Conservation (phyloP, 2,113 vertebrate genomes). For the Oryzias celebensis region DNA sequence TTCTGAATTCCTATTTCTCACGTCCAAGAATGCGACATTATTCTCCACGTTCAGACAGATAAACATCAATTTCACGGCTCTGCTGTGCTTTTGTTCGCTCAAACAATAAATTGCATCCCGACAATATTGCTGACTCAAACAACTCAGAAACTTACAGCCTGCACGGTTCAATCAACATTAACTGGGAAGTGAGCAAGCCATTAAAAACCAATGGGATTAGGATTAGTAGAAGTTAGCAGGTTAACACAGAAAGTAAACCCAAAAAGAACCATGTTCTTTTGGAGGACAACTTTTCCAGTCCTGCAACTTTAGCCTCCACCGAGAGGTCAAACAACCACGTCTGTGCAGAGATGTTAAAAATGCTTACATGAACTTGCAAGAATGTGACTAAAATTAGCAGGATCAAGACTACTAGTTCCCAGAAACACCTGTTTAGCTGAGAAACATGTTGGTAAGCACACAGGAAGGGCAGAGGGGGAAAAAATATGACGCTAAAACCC, state of each 20-base stretch:
- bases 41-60: slow-evolving; percentile 6
- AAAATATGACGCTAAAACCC: slow-evolving; percentile 52
- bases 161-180: slow-evolving; percentile 5
- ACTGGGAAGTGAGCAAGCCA: slow-evolving; percentile 3
- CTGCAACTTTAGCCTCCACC: slow-evolving; percentile 9
- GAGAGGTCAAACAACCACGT: slow-evolving; percentile 5
- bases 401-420: too few relatives aligned
- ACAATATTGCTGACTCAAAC: slow-evolving; percentile 13
- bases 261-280: slow-evolving; percentile 22
- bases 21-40: slow-evolving; percentile 5
- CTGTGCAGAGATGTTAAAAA: neutral
- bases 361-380: neutral
- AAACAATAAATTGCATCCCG: slow-evolving; percentile 3
- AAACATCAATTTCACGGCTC: slow-evolving; percentile 11
- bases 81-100: slow-evolving; percentile 8
- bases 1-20: neutral
- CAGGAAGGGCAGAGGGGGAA: slow-evolving; percentile 67
- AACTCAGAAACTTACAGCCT: slow-evolving; percentile 18
- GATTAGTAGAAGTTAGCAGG: slow-evolving; percentile 1
- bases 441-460: slow-evolving; percentile 24
- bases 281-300: slow-evolving; percentile 5
- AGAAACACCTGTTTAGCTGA: neutral
- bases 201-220: slow-evolving; percentile 21
- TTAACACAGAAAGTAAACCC: neutral
- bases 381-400: slow-evolving; percentile 8